A percentile compares a stretch with the other conserved stretches of the same genome.
Conservation (phyloP, 2,797 vertebrate species). For the Eutrigla gurnardus region DNA sequence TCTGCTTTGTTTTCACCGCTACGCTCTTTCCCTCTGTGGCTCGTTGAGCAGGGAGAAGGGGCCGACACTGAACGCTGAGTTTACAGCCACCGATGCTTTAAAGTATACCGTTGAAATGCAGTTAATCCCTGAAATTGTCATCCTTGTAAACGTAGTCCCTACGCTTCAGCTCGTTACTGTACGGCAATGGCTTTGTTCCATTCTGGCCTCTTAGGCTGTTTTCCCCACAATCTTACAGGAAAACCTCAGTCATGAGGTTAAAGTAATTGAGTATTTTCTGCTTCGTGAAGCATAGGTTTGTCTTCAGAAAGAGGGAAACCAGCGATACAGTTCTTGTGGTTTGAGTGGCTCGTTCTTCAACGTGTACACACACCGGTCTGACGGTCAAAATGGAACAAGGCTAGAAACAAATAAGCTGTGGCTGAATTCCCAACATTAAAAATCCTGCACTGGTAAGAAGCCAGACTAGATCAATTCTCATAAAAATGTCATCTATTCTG, state of each 20-base stretch:
- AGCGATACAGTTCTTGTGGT: neutral
- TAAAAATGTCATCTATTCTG: neutral
- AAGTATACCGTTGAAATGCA: neutral
- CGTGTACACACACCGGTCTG: neutral
- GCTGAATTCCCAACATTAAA: neutral
- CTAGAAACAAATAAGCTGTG: neutral
- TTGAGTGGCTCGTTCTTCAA: neutral
- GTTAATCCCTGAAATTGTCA: neutral
- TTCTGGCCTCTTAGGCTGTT: conserved; percentile 5
- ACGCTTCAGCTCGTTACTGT: neutral
- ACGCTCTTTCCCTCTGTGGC: neutral
- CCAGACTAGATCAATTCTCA: neutral
- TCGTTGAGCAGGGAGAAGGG: neutral
- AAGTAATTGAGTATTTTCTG: neutral
- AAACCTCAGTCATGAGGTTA: neutral
- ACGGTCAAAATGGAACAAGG: conserved; percentile 20
- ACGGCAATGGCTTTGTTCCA: conserved; percentile 1
- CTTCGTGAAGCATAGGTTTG: neutral
- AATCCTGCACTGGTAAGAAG: neutral
- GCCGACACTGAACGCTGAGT: too few species aligned
- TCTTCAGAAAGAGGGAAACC: neutral
- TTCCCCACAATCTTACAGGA: neutral
- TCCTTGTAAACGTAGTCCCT: neutral
- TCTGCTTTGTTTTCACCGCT: neutral
- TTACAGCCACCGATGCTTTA: neutral